A percentile compares a stretch with the other conserved stretches of the same genome.
Conservation (phyloP, 2,797 vertebrate species). For the Microhierax caerulescens region DNA sequence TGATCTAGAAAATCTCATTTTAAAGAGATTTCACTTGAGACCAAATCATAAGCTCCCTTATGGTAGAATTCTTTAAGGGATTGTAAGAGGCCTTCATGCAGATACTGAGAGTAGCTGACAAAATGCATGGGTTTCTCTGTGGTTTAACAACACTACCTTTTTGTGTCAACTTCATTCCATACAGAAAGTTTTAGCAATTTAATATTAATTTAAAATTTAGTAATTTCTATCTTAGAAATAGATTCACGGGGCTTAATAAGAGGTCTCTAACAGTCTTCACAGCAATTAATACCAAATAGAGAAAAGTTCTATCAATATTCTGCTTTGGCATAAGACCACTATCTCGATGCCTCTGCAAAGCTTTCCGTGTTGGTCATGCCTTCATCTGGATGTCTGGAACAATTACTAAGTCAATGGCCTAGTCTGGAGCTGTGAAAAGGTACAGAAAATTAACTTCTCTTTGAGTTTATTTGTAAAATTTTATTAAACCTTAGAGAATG, state of each 20-base stretch:
- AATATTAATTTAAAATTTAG: too few species aligned
- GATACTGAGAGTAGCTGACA: background rate
- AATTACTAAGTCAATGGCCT: background rate
- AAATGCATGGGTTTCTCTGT: background rate
- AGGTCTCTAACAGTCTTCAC: background rate
- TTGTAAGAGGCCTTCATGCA: background rate
- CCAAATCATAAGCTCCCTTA: background rate
- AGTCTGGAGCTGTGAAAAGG: background rate
- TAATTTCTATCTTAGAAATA: too few species aligned
- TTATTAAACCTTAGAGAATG: background rate
- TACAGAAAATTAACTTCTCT: background rate
- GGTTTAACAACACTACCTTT: background rate
- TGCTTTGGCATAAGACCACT: background rate
- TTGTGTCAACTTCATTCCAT: background rate
- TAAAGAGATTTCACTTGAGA: background rate
- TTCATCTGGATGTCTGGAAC: background rate
- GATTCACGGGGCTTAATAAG: background rate
- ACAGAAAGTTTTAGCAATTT: background rate
- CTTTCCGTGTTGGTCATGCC: background rate
- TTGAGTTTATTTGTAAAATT: background rate
- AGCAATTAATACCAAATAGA: background rate
- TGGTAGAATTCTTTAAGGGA: background rate
- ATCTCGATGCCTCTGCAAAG: background rate
- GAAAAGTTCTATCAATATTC: background rate
- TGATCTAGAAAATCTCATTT: background rate